Evolutionary conservation across 64 coral and sea anemone genomes (phyloP).

Genomic region (Montipora cactus): DNA sequence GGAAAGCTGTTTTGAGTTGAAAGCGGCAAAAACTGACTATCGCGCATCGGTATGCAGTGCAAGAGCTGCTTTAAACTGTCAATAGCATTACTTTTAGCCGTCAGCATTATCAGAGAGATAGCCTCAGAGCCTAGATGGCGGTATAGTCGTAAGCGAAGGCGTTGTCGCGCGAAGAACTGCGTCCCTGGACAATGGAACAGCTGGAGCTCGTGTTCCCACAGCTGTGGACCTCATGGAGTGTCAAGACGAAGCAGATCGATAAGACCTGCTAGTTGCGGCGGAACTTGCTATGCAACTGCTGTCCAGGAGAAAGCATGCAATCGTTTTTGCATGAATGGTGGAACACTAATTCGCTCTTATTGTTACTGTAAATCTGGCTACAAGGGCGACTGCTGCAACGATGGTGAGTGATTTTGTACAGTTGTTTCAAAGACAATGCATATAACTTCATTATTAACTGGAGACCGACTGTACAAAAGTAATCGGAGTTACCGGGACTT

Average conservation of each 20-base stretch:
- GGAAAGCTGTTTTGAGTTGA: not conserved
- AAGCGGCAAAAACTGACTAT: not conserved
- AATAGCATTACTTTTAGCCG: not conserved
- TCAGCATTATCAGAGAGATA: not conserved
- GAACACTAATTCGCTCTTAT: not conserved
- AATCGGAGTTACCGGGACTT: not conserved
- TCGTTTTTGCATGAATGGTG: conserved; percentile 64
- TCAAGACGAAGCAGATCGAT: not conserved
- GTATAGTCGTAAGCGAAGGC: not conserved
- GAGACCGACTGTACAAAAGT: not conserved
- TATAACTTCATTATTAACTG: not conserved
- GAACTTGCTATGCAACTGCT: not conserved
- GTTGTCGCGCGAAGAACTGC: not conserved
- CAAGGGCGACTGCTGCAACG: conserved; percentile 44
- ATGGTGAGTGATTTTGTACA: not conserved
- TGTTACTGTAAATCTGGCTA: conserved; percentile 60
- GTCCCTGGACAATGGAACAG: not conserved
- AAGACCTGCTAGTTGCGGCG: conserved; percentile 26
- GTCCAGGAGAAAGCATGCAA: not conserved
- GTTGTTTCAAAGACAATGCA: not conserved
- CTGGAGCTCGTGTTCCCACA: conserved; percentile 14
- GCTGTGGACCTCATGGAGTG: conserved; percentile 3
- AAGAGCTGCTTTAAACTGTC: not conserved
- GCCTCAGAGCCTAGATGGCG: conserved; percentile 22
- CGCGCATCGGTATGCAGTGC: not conserved